Evolutionary conservation across 2,888 invertebrate genomes (phyloP).

Genomic region (Frankliniella intonsa): DNA sequence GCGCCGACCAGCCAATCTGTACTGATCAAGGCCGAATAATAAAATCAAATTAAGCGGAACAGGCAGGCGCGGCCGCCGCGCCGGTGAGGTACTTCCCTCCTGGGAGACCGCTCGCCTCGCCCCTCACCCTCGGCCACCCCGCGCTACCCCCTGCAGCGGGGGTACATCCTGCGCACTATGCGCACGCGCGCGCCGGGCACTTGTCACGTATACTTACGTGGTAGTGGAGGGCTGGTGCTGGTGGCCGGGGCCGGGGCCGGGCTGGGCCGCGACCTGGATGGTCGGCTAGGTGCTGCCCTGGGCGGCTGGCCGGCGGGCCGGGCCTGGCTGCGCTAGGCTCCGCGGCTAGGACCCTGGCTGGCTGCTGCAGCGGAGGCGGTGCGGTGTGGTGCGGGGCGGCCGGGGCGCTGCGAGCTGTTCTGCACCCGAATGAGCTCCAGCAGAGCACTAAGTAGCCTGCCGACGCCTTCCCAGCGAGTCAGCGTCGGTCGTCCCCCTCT

Average conservation of each 20-base stretch:
- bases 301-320: neutral
- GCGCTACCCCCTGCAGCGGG: neutral
- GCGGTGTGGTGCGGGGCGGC: neutral
- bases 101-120: neutral
- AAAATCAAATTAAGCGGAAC: neutral
- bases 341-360: no score
- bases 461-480: neutral
- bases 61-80: neutral
- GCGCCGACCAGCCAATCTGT: neutral
- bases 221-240: neutral
- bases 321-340: neutral
- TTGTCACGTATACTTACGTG: neutral
- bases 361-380: neutral
- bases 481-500: constrained; percentile 2
- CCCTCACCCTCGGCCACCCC: neutral
- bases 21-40: neutral
- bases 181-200: neutral
- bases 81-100: neutral
- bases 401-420: neutral
- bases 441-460: neutral
- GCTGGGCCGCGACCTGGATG: neutral
- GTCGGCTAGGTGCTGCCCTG: neutral
- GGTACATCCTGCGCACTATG: neutral
- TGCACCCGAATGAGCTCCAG: neutral
- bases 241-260: neutral